A percentile compares a stretch with the other conserved stretches of the same genome.
Evolutionary conservation across 1,140 invertebrate genomes (phyloP).

Genomic region (Drosophila equinoxialis): DNA sequence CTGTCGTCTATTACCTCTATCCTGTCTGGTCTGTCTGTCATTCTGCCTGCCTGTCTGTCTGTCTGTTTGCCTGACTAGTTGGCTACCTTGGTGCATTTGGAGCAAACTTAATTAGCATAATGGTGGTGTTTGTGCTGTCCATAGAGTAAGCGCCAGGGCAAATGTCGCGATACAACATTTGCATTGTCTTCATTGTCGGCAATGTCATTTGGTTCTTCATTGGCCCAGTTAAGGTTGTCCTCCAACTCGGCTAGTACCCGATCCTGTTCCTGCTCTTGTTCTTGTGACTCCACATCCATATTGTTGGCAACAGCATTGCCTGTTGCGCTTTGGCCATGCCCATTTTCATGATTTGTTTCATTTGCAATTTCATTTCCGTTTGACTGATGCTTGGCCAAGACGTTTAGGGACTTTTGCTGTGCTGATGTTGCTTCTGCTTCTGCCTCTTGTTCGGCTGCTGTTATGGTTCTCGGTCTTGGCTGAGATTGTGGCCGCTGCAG

Average conservation of each 20-base stretch:
- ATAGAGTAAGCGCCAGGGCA: constrained; percentile 67
- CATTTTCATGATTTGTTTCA: constrained; percentile 70
- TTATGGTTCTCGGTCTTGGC: constrained; percentile 18
- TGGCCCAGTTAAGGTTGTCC: constrained; percentile 50
- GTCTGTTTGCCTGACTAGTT: constrained; percentile 24
- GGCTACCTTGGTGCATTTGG: constrained; percentile 13
- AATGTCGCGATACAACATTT: constrained; percentile 42
- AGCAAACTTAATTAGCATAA: constrained; percentile 62
- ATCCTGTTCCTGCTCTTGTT: constrained; percentile 24
- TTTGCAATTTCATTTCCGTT: constrained; percentile 75
- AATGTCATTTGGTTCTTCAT: constrained; percentile 37
- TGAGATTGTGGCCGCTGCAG: constrained; percentile 44
- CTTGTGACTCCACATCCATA: constrained; percentile 22
- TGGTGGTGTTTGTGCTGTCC: constrained; percentile 63
- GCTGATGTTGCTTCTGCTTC: constrained; percentile 31
- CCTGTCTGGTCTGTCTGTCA: constrained; percentile 35
- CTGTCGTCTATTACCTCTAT: constrained; percentile 44
- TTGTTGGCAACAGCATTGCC: constrained; percentile 10
- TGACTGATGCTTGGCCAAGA: constrained; percentile 46
- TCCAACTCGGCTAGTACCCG: constrained; percentile 31
- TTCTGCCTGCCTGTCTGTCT: constrained; percentile 26
- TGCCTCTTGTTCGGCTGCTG: constrained; percentile 9
- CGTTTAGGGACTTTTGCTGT: constrained; percentile 62
- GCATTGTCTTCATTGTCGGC: constrained; percentile 34
- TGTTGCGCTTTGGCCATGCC: constrained; percentile 50